Evolutionary conservation across 2,797 vertebrate species (phyloP).

Genomic region (Gambusia yucatana): DNA sequence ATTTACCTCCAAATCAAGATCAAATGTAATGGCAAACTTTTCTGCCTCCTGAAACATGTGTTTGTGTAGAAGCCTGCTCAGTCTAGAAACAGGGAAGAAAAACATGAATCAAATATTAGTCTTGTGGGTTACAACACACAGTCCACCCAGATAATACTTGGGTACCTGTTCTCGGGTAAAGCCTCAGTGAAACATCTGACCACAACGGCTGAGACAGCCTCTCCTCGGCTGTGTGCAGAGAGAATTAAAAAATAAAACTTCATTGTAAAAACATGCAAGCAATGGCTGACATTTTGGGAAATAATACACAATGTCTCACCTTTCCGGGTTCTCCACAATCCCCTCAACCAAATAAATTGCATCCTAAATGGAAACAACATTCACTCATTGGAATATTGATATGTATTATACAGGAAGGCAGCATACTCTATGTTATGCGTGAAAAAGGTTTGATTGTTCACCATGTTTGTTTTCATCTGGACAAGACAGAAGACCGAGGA

Average conservation of each 20-base stretch:
- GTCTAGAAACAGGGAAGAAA: constrained; percentile 67
- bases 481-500: constrained; percentile 87
- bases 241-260: background rate
- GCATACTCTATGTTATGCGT: background rate
- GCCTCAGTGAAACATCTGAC: constrained; percentile 96
- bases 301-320: constrained; percentile 67
- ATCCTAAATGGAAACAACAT: constrained; percentile 81
- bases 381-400: background rate
- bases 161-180: constrained; percentile 94
- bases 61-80: constrained; percentile 94
- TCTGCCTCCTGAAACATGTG: constrained; percentile 96
- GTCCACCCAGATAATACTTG: background rate
- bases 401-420: background rate
- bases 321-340: constrained; percentile 80
- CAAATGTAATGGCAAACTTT: constrained; percentile 93
- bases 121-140: background rate
- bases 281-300: background rate
- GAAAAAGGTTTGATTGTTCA: constrained; percentile 24
- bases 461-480: constrained; percentile 86
- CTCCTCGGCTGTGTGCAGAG: constrained; percentile 65
- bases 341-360: constrained; percentile 92
- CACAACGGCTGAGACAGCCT: constrained; percentile 81
- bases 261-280: background rate
- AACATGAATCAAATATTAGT: background rate
- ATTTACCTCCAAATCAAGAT: constrained; percentile 92